Conservation (phyloP, 2,797 vertebrate genomes). For the Etheostoma nigrum region DNA sequence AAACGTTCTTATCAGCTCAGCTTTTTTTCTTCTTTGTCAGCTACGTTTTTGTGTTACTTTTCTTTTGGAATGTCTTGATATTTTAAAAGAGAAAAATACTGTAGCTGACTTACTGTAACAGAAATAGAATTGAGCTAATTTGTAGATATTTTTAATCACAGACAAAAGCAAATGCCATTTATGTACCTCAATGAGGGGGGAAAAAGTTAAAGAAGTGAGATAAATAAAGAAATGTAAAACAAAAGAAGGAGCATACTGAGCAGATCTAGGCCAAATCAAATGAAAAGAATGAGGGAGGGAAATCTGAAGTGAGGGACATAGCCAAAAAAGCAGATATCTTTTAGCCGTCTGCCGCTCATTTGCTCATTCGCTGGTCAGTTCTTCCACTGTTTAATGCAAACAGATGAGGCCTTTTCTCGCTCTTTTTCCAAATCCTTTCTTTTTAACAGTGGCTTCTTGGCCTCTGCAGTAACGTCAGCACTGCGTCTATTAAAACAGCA, state of each 20-base stretch:
- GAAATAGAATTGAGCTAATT: conserved; percentile 3
- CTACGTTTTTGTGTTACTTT: not conserved
- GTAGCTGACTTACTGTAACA: not conserved
- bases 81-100: conserved; percentile 11
- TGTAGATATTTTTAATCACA: conserved; percentile 2
- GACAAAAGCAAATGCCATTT: conserved; percentile 2
- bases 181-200: not conserved
- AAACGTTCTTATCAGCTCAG: not conserved
- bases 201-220: not conserved
- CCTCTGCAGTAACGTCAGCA: conserved; percentile 73
- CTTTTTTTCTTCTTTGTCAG: conserved; percentile 5
- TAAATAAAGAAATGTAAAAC: conserved; percentile 16
- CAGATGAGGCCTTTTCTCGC: conserved; percentile 71
- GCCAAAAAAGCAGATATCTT: conserved; percentile 63
- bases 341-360: conserved; percentile 68
- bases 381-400: conserved; percentile 76
- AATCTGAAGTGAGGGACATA: conserved; percentile 27
- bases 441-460: conserved; percentile 77
- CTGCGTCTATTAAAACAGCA: conserved; percentile 81
- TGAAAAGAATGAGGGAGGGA: conserved; percentile 37
- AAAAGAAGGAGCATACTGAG: conserved; percentile 35
- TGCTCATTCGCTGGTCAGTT: conserved; percentile 73
- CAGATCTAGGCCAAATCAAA: conserved; percentile 32
- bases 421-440: conserved; percentile 73
- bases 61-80: conserved; percentile 17